A percentile compares a stretch with the other conserved stretches of the same genome.
phyloP scores from a whole-genome alignment of 1,140 invertebrate genomes.

The Saxidomus purpurata region DNA sequence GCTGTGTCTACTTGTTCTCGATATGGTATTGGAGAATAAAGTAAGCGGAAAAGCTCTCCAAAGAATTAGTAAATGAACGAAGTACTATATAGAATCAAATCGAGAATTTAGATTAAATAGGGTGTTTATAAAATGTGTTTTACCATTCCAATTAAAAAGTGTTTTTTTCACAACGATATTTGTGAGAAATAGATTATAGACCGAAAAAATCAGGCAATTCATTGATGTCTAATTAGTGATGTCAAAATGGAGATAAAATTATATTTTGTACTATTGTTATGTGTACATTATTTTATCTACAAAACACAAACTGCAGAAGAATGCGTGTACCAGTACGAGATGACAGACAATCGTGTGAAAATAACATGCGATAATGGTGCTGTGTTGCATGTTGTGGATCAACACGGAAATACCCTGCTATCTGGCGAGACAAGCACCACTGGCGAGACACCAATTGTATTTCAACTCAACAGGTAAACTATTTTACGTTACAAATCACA shows the following conservation, averaged over 20 bases:
- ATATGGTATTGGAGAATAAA: not conserved
- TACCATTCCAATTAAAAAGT: no score
- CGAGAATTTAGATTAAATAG: not conserved
- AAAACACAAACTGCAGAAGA: constrained; percentile 8
- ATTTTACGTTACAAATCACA: not conserved
- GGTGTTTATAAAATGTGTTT: no score
- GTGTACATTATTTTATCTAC: not conserved
- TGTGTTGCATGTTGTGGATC: constrained; percentile 55
- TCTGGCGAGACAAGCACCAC: constrained; percentile 40
- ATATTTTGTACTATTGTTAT: not conserved
- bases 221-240: not conserved
- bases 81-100: not conserved
- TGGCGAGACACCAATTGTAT: constrained; percentile 41
- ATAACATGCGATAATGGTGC: constrained; percentile 59
- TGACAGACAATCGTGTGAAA: constrained; percentile 32
- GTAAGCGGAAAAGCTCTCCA: not conserved
- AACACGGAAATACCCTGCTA: constrained; percentile 49
- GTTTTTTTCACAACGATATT: no score
- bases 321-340: constrained; percentile 54
- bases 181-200: no score
- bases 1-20: not conserved
- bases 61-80: not conserved
- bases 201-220: not conserved
- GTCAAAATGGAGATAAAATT: not conserved
- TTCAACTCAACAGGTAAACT: constrained; percentile 60